Evolutionary conservation across 1,140 invertebrate species (phyloP), one percentile per base, ranked within the genome.

Genomic region (Hycleus cichorii): DNA sequence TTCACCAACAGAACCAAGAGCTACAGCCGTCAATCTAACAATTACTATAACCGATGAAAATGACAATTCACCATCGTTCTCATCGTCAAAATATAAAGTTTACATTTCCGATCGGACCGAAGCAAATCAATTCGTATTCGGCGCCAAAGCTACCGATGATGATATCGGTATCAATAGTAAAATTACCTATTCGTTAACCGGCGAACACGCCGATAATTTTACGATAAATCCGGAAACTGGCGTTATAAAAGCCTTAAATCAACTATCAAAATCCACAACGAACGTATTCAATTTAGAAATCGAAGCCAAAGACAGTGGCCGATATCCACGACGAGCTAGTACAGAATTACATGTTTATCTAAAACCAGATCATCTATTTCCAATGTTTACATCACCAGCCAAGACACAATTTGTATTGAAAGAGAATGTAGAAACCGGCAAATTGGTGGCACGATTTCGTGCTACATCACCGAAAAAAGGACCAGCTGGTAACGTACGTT

Each of bases 51-150:
- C 77, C 40, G 93, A 96, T 74, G 83, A 88, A 62, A 96, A 96
- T 73, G 93, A 96, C 72, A 94, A 94, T 71, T 79, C 84, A 9
- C 93, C 93, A 0, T 78, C 76, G 45, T 95, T 95, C 73, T 79
- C 83, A 2, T 80, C 83, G 58, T 74, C 80, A 2, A 77, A 80
- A 48, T 92, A 90, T 68, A 84, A 84, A 50, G 83, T 91, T 3
- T 85, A 89, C 51, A 83, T 93, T 47, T 87, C 91, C 0, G 90
- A 92, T 64, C 80, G 82, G 6, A 91, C 86, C 1, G 76, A 81
- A 60, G 75, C 81, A 43, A 88, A 87, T 73, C 81, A 85, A 67
- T 95, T 95, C 76, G 89, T 96, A 11, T 93, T 93, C 75, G 92
- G 91, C 8, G 88, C 89, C 0, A 86, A 85, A 73, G 92, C 92